A percentile compares a stretch with the other conserved stretches of the same genome.
These are phyloP conservation scores for Pristiophorus japonicus DNA, from an alignment of 2,113 vertebrate genomes.

Conservation along the genomic window DNA sequence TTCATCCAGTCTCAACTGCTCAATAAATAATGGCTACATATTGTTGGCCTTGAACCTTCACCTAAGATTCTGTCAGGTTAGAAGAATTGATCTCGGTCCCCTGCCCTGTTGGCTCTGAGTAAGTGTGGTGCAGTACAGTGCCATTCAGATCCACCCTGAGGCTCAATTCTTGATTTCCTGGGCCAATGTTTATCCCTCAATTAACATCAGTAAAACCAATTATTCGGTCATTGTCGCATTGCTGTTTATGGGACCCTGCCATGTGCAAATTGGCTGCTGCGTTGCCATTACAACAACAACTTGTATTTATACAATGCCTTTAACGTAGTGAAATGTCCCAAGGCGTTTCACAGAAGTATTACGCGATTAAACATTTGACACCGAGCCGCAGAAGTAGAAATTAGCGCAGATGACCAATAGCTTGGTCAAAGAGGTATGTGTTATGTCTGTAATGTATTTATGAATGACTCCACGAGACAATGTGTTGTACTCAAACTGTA, in stretches of 20 bases:
- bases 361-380: too few species aligned
- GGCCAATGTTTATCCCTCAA: background rate
- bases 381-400: too few species aligned
- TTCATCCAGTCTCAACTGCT: background rate
- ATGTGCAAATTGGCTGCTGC: background rate
- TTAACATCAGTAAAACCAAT: background rate
- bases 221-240: background rate
- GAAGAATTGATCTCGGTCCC: background rate
- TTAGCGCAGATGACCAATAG: too few species aligned
- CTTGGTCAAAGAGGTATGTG: too few species aligned
- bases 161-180: background rate
- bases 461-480: too few species aligned
- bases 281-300: background rate
- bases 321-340: too few species aligned
- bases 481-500: too few species aligned
- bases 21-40: background rate
- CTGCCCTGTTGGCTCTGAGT: background rate
- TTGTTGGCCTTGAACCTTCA: background rate
- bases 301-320: too few species aligned
- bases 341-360: too few species aligned
- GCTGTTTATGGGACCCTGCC: background rate
- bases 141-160: background rate
- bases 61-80: background rate
- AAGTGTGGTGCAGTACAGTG: background rate
- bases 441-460: too few species aligned